phyloP scores from a whole-genome alignment of 2,113 vertebrate species.

The Engraulis encrasicolus region DNA sequence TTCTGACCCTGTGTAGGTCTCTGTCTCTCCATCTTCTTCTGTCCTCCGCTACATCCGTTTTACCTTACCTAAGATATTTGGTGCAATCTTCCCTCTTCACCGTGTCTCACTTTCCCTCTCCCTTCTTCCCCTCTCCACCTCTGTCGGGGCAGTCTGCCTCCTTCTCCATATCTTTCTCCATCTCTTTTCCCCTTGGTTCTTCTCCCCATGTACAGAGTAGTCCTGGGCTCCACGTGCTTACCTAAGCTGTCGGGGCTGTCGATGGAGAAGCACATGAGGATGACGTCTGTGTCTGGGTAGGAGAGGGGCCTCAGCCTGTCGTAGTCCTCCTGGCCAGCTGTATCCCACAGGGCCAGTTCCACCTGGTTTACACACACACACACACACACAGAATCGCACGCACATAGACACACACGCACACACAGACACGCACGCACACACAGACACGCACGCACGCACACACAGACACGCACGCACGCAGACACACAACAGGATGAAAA shows the following conservation, averaged over 20 bases:
- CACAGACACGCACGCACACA: not conserved
- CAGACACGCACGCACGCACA: not conserved
- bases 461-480: not conserved
- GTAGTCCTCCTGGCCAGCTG: constrained; percentile 96
- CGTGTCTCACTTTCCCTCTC: too few relatives aligned
- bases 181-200: too few relatives aligned
- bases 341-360: constrained; percentile 97
- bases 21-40: too few relatives aligned
- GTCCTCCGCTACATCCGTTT: too few relatives aligned
- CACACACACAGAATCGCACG: too few relatives aligned
- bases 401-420: not conserved
- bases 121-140: too few relatives aligned
- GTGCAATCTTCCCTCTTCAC: too few relatives aligned
- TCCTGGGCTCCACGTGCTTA: constrained; percentile 54
- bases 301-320: constrained; percentile 94
- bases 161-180: too few relatives aligned
- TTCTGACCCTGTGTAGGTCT: too few relatives aligned
- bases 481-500: not conserved
- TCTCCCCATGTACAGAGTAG: too few relatives aligned
- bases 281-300: constrained; percentile 96
- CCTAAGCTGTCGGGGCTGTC: constrained; percentile 97
- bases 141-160: too few relatives aligned
- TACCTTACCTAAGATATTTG: too few relatives aligned
- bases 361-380: constrained; percentile 77
- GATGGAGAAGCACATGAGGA: constrained; percentile 98